phyloP scores from a whole-genome alignment of 2,888 invertebrate genomes.

The Helobdella robusta region DNA sequence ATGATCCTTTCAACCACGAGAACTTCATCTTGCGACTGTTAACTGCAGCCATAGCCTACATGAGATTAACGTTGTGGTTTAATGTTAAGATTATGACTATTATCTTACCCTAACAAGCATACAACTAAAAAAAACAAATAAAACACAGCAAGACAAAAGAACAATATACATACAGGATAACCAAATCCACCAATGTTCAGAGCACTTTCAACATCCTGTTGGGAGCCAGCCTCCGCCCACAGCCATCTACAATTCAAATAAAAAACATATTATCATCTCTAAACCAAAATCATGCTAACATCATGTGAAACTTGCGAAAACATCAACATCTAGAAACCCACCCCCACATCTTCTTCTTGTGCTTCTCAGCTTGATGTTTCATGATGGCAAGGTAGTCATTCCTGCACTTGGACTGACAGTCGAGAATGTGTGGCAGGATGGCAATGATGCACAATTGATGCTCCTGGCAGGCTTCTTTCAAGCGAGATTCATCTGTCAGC shows the following conservation, averaged over 20 bases:
- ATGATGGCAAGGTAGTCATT: constrained; percentile 72
- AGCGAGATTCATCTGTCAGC: constrained; percentile 40
- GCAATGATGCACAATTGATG: constrained; percentile 83
- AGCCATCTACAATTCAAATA: constrained; percentile 59
- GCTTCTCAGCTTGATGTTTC: constrained; percentile 70
- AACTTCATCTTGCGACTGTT: constrained; percentile 94
- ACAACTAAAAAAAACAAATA: not conserved
- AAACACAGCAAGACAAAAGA: not conserved
- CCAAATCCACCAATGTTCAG: constrained; percentile 95
- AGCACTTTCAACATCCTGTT: constrained; percentile 71
- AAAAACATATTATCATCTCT: not conserved
- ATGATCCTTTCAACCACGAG: constrained; percentile 76
- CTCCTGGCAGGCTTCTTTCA: constrained; percentile 70
- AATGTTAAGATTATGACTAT: not conserved
- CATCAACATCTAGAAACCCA: constrained; percentile 48
- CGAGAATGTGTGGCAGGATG: constrained; percentile 84
- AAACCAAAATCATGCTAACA: not conserved
- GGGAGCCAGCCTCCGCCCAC: constrained; percentile 85
- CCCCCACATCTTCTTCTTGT: constrained; percentile 90
- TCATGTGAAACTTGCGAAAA: not conserved
- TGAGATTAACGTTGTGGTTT: constrained; percentile 9
- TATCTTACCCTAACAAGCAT: not conserved
- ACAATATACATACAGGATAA: constrained; percentile 61
- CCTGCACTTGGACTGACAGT: constrained; percentile 85
- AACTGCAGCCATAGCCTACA: constrained; percentile 79